Evolutionary conservation across 2,888 invertebrate genomes (phyloP).

Genomic region (Nemotelus pantherinus): DNA sequence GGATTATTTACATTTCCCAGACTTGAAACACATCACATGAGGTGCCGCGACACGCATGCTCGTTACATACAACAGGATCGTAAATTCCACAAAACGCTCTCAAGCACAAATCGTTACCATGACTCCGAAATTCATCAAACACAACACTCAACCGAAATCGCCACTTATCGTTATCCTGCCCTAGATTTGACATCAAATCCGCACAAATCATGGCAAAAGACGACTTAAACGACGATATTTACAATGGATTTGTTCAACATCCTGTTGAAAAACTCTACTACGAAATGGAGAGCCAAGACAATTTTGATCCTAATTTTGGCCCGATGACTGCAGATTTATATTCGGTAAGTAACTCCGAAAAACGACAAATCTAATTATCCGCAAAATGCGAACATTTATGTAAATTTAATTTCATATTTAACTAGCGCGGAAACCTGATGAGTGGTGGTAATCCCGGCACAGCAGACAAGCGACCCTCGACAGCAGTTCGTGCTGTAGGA

Average conservation of each 20-base stretch:
- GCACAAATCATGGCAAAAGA: slow-evolving; percentile 18
- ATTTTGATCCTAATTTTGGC: slow-evolving; percentile 33
- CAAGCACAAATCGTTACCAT: no score
- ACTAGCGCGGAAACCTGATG: slow-evolving; percentile 31
- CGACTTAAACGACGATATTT: slow-evolving; percentile 37
- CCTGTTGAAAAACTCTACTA: slow-evolving; percentile 42
- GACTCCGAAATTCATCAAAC: no score
- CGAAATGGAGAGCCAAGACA: slow-evolving; percentile 38
- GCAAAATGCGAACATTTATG: no score
- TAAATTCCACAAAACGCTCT: no score
- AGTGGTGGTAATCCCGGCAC: slow-evolving; percentile 18
- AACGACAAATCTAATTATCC: background rate
- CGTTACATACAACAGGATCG: no score
- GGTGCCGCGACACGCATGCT: no score
- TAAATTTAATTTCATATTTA: background rate
- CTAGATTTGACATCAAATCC: no score
- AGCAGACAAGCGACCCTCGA: slow-evolving; percentile 82
- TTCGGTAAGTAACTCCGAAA: slow-evolving; percentile 14
- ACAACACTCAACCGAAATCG: no score
- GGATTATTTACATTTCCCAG: no score
- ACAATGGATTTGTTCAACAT: slow-evolving; percentile 43
- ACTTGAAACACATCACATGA: no score
- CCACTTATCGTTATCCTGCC: no score
- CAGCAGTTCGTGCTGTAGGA: slow-evolving; percentile 95
- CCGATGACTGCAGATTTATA: slow-evolving; percentile 39